These are phyloP conservation scores for Apis cerana DNA, from an alignment of 1,140 invertebrate species.

Conservation along the genomic window DNA sequence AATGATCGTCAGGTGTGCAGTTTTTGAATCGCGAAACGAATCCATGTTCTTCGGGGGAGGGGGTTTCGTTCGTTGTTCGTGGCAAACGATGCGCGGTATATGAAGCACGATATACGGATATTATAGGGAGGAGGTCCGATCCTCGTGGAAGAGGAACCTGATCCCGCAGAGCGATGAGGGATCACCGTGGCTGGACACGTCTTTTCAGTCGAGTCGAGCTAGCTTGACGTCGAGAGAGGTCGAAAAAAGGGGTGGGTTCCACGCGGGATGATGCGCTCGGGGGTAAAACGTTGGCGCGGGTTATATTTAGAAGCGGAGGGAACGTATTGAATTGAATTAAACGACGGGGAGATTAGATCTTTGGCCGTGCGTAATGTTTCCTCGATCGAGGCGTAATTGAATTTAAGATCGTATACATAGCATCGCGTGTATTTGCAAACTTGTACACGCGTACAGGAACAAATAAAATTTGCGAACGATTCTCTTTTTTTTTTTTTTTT, in stretches of 20 bases:
- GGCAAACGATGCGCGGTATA: slow-evolving; percentile 77
- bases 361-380: background rate
- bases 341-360: background rate
- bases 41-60: background rate
- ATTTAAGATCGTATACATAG: too few species aligned
- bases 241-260: background rate
- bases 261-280: background rate
- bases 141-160: slow-evolving; percentile 56
- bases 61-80: slow-evolving; percentile 65
- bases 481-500: too few species aligned
- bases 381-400: background rate
- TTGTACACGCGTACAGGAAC: too few species aligned
- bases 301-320: too few species aligned
- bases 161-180: slow-evolving; percentile 50
- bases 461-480: too few species aligned
- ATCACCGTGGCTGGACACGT: slow-evolving; percentile 13
- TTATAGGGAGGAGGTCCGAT: slow-evolving; percentile 56
- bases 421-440: too few species aligned
- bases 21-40: slow-evolving; percentile 15
- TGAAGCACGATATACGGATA: slow-evolving; percentile 59
- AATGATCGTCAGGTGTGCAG: slow-evolving; percentile 40
- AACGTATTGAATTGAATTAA: background rate
- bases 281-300: background rate
- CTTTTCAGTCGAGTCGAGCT: background rate
- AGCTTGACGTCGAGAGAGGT: background rate